Evolutionary conservation across 2,888 invertebrate genomes (phyloP).

Genomic region (Drosophila limbata): DNA sequence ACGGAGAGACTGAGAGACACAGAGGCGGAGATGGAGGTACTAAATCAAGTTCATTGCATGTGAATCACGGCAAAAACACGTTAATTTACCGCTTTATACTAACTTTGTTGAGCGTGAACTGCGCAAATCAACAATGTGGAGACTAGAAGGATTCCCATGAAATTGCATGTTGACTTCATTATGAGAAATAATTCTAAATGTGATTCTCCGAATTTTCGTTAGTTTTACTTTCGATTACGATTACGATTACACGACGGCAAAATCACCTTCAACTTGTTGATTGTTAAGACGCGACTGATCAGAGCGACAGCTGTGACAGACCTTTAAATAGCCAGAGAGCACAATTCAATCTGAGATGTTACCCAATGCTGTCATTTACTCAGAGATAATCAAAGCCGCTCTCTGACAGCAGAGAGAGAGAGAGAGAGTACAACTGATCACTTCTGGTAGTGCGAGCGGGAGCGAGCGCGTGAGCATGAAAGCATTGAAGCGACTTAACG

Average conservation of each 20-base stretch:
- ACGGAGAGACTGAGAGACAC: constrained; percentile 4
- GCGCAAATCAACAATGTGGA: constrained; percentile 33
- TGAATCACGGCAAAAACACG: constrained; percentile 41
- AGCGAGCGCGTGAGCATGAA: not conserved
- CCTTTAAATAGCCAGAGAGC: constrained; percentile 43
- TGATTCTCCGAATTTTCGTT: not conserved
- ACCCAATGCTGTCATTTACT: not conserved
- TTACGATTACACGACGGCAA: constrained; percentile 11
- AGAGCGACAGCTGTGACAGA: constrained; percentile 19
- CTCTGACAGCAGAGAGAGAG: constrained; percentile 5
- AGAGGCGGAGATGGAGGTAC: constrained; percentile 1
- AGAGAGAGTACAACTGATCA: constrained; percentile 1
- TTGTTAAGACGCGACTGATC: constrained; percentile 46
- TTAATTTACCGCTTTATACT: constrained; percentile 40
- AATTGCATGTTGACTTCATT: constrained; percentile 43
- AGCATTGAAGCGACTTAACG: not conserved
- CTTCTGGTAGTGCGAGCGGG: not conserved
- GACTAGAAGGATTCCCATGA: constrained; percentile 44
- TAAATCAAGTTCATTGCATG: constrained; percentile 26
- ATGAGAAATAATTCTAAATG: constrained; percentile 29
- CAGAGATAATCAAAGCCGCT: constrained; percentile 25
- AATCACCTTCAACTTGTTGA: constrained; percentile 6
- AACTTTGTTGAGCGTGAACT: constrained; percentile 60
- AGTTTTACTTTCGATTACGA: constrained; percentile 10
- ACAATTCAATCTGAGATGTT: not conserved